These are phyloP conservation scores for Xiphophorus birchmanni DNA, from an alignment of 2,797 vertebrate species.

Conservation along the genomic window DNA sequence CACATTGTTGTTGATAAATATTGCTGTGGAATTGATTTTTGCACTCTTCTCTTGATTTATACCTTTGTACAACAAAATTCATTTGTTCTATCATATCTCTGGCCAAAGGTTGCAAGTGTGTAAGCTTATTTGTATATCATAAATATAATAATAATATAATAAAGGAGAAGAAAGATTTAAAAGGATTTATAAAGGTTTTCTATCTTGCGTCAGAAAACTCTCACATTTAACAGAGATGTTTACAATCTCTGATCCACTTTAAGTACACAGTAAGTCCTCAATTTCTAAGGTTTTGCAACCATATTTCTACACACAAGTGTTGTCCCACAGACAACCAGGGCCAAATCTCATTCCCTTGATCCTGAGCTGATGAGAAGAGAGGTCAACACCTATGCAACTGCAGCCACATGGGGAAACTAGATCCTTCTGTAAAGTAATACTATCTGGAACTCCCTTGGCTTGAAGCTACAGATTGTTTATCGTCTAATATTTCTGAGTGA, in stretches of 20 bases:
- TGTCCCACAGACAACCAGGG: background rate
- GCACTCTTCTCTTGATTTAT: background rate
- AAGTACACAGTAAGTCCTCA: background rate
- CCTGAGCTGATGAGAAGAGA: constrained; percentile 51
- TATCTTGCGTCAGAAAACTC: background rate
- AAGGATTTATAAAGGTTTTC: background rate
- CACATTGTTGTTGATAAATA: background rate
- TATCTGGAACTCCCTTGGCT: constrained; percentile 57
- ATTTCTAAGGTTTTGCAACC: background rate
- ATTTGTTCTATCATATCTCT: background rate
- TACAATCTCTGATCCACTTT: background rate
- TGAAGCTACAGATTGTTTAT: constrained; percentile 64
- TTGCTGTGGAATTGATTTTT: background rate
- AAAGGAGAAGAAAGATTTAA: background rate
- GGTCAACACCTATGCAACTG: constrained; percentile 22
- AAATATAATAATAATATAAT: background rate
- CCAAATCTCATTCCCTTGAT: constrained; percentile 44
- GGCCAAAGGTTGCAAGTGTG: background rate
- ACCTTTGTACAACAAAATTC: background rate
- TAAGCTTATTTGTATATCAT: background rate
- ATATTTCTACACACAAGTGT: background rate
- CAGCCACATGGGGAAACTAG: constrained; percentile 54
- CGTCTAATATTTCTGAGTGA: constrained; percentile 48
- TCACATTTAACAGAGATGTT: background rate
- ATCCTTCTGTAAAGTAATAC: constrained; percentile 53